Evolutionary conservation across 2,888 invertebrate genomes (phyloP), one percentile per base, ranked within the genome.

Genomic region (Diaprepes abbreviatus): DNA sequence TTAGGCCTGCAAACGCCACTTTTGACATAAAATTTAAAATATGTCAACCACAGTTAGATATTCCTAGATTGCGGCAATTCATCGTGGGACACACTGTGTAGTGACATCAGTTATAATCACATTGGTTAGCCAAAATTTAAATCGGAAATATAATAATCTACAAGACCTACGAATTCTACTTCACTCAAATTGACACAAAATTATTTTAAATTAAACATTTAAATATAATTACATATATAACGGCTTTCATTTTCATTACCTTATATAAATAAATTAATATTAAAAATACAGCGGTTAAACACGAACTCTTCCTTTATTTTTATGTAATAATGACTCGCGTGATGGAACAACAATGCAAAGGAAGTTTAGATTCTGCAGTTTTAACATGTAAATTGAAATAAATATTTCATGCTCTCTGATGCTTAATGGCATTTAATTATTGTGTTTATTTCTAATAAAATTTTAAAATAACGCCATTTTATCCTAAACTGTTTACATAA

Each of bases 381-480:
- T 60, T 45, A 67, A 67, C 67, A 67, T 67, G 67, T 67, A 67
- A 67, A 67, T 67, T 67, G 54, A 24, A 59, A 67, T 67, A 67
- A 67, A 67, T 60, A 67, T 60, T 67, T 60, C 43, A 60, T 67
- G 67, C 54, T 67, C 40, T 45, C 28, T 59, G 66, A 38, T 58
- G 59, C 58, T 59, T 58, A 33, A 57, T 54, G 55, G 31, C 17
- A 52, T 48, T 57, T 67, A 67, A 62, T 67, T 67, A 60, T 43
- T 50, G 45, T 17, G 33, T 50, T 60, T 60, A 60, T 48, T 48
- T 48, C 45, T 60, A 50, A 60, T 60, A 19, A 33, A 60, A 48
- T 35, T 43, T 55, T 33, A 33, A 45, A 64, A 55, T 33, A 45
- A 33, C 35, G 64, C 35, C 36, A 24, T 35, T 55, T 40, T 40